Evolutionary conservation across 2,888 invertebrate genomes (phyloP).

Genomic region (Oligia strigilis): DNA sequence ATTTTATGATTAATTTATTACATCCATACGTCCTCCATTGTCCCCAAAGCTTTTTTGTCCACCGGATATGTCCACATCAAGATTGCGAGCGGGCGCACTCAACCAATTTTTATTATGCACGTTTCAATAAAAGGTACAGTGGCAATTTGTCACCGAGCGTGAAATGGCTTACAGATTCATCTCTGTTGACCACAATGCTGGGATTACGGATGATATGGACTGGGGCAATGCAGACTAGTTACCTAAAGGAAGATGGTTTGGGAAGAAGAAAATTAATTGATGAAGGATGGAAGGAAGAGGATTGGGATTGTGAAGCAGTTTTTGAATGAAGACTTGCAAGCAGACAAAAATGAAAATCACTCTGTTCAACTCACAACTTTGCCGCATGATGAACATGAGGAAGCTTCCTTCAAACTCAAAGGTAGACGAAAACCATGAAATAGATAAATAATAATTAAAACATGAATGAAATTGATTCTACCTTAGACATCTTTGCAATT

Average conservation of each 20-base stretch:
- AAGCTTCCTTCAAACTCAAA: not conserved
- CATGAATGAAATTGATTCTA: not conserved
- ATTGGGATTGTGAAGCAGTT: not conserved
- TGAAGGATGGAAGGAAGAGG: not conserved
- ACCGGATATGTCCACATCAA: constrained; percentile 64
- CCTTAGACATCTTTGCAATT: not conserved
- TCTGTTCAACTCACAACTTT: not conserved
- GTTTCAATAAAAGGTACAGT: constrained; percentile 73
- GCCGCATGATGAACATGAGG: not conserved
- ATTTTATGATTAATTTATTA: constrained; percentile 63
- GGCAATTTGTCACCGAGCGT: constrained; percentile 72
- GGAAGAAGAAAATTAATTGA: not conserved
- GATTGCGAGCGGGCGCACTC: constrained; percentile 60
- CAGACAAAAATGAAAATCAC: not conserved
- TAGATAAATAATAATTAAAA: not conserved
- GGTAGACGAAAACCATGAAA: not conserved
- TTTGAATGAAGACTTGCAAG: not conserved
- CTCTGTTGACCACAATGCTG: constrained; percentile 43
- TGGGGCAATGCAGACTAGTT: not conserved
- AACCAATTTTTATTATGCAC: constrained; percentile 68
- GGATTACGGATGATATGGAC: constrained; percentile 15
- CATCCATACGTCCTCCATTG: constrained; percentile 41
- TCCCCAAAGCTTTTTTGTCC: constrained; percentile 49
- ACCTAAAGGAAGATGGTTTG: not conserved
- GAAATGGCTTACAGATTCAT: constrained; percentile 71